Conservation (phyloP, 2,113 vertebrate genomes). For the Herpailurus yagouaroundi region DNA sequence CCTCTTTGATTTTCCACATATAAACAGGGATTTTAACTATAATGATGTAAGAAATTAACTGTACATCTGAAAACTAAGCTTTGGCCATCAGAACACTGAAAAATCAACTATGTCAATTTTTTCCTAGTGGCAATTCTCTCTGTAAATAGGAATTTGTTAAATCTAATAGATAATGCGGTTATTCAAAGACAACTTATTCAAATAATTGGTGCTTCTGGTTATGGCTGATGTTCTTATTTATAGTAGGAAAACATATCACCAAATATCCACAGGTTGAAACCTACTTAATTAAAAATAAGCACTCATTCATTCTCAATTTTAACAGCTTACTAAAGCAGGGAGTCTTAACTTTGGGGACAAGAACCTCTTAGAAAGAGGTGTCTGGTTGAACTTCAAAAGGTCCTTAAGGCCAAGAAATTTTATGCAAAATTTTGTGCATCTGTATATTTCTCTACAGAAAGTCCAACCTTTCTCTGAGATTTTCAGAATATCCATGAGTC, state of each 20-base stretch:
- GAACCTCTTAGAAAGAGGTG: background rate
- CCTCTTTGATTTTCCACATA: background rate
- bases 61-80: slow-evolving; percentile 11
- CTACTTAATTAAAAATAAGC: slow-evolving; percentile 13
- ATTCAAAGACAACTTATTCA: slow-evolving; percentile 10
- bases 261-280: background rate
- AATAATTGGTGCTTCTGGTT: background rate
- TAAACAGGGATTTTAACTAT: background rate
- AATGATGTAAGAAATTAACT: background rate
- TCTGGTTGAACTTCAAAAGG: background rate
- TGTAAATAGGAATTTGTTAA: background rate
- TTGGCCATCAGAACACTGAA: background rate
- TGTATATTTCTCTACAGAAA: background rate
- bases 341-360: background rate
- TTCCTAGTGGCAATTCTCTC: background rate
- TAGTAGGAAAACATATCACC: background rate
- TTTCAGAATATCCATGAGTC: background rate
- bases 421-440: background rate
- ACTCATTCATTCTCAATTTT: background rate
- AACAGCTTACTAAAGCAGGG: background rate
- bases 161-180: background rate
- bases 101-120: slow-evolving; percentile 28
- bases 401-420: background rate
- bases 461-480: background rate
- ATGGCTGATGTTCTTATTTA: background rate